Evolutionary conservation across 2,113 vertebrate genomes (phyloP), one percentile per base, ranked within the genome.

Genomic region (Lamprologus lemairii): DNA sequence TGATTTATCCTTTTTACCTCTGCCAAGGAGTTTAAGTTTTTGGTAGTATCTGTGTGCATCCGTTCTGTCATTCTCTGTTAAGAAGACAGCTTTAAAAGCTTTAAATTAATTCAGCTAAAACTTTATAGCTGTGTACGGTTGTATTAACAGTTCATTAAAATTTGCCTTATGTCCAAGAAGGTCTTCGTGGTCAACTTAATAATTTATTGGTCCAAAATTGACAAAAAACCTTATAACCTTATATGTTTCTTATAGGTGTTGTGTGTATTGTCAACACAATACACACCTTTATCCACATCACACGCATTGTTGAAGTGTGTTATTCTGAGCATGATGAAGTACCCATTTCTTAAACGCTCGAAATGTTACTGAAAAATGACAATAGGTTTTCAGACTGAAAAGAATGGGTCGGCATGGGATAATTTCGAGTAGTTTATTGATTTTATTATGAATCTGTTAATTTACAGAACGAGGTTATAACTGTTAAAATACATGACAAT

Each of bases 341-440:
- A 68, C 63, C 35, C 63, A 37, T 40, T 68, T 68, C 63, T 68
- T 68, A 37, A 68, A 13, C 0, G 3, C 31, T 35, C 31, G 0
- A 65, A n/a, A 37, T 12, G 60, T 65, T 12, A 37, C 17, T 68
- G 19, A 68, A 21, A 37, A 21, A 37, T 8, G 33, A 37, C 63
- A n/a, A 65, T 65, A 65, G 60, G 17, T 12, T 65, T 65, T 65
- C 17, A 35, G 58, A n/a, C 58, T 65, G 17, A 65, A 3, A 12
- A 7, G 3, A 37, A 2, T 35, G 28, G 0, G 10, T 65, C 0
- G 6, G 4, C 31, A 65, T 65, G 6, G 17, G 17, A 65, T 12
- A 0, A 35, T 37, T 65, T 65, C 0, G 3, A 65, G 10, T 21
- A n/a, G 33, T 37, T 65, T 65, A 65, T 65, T 65, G 33, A 65